Evolutionary conservation across 1,140 invertebrate species (phyloP).

Genomic region (Vanessa atalanta): DNA sequence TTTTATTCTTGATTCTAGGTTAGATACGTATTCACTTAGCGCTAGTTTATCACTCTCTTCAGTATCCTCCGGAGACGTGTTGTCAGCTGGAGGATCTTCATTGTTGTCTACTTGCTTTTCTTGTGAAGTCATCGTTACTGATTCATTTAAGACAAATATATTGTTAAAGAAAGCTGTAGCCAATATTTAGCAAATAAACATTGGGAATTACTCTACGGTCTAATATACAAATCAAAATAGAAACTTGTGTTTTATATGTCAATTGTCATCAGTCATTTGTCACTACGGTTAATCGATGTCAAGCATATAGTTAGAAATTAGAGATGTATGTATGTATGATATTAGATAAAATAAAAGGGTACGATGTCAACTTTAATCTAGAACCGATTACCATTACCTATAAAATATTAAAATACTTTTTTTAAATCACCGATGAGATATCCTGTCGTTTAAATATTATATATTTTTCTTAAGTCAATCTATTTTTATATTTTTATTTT

Average conservation of each 20-base stretch:
- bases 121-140: slow-evolving; percentile 53
- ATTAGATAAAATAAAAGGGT: too few relatives aligned
- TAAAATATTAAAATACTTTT: too few relatives aligned
- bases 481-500: too few relatives aligned
- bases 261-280: neutral
- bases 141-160: neutral
- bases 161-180: neutral
- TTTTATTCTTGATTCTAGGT: slow-evolving; percentile 79
- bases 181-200: neutral
- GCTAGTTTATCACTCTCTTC: slow-evolving; percentile 72
- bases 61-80: slow-evolving; percentile 44
- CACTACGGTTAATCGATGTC: neutral
- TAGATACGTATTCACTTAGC: slow-evolving; percentile 76
- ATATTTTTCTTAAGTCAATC: too few relatives aligned
- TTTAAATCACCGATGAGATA: too few relatives aligned
- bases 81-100: slow-evolving; percentile 42
- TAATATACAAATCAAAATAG: too few relatives aligned
- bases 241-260: too few relatives aligned
- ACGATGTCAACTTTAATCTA: too few relatives aligned
- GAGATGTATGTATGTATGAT: too few relatives aligned
- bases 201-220: too few relatives aligned
- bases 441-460: too few relatives aligned
- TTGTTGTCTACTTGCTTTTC: slow-evolving; percentile 60
- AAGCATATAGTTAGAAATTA: neutral
- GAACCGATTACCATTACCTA: too few relatives aligned